Percentiles rank a stretch among this genome's conserved stretches.
Evolutionary conservation across 2,888 invertebrate genomes (phyloP).

Genomic region (Ichneumon xanthorius): DNA sequence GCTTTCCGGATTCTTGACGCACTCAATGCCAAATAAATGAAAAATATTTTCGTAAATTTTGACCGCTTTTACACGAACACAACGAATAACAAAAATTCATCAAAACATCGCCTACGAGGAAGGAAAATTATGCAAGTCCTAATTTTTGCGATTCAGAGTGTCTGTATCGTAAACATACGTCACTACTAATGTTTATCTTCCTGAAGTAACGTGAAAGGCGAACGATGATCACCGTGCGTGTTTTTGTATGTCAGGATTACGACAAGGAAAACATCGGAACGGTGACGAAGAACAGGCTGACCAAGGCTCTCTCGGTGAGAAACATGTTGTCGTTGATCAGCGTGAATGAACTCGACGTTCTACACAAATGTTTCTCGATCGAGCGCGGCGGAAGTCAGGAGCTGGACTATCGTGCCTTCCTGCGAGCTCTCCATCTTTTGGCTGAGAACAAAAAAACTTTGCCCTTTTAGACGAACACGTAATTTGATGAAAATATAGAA

Average conservation of each 20-base stretch:
- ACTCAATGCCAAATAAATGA: no score
- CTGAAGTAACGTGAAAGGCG: background rate
- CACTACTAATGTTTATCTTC: background rate
- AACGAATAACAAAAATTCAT: no score
- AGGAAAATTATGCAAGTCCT: background rate
- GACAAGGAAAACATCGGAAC: constrained; percentile 90
- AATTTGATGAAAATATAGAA: background rate
- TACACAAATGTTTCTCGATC: constrained; percentile 91
- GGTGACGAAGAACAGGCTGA: constrained; percentile 88
- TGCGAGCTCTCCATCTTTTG: constrained; percentile 89
- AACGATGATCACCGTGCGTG: background rate
- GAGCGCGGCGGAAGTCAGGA: constrained; percentile 87
- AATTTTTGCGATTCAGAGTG: background rate
- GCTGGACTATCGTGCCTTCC: constrained; percentile 90
- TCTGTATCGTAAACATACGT: background rate
- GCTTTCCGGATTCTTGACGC: no score
- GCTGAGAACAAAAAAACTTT: constrained; percentile 81
- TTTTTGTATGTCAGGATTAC: constrained; percentile 87
- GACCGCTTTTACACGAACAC: no score
- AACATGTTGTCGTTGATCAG: constrained; percentile 88
- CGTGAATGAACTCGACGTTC: constrained; percentile 88
- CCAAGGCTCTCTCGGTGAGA: constrained; percentile 89
- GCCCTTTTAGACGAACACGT: constrained; percentile 65
- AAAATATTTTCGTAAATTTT: no score
- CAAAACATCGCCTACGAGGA: background rate